Conservation (phyloP, 2,888 invertebrate species). For the Abrostola triplasia region DNA sequence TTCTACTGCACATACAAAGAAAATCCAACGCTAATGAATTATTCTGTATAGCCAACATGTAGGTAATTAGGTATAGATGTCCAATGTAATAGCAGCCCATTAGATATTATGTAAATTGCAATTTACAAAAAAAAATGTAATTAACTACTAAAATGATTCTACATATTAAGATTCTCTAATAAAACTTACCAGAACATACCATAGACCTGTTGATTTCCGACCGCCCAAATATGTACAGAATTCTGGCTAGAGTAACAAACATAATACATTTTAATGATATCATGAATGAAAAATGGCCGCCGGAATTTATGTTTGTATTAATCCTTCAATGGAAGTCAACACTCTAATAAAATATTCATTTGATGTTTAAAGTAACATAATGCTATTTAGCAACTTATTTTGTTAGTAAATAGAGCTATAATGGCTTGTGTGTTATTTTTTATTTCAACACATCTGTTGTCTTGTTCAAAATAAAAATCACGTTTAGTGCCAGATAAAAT, state of each 20-base stretch:
- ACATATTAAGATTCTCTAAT: too few species aligned
- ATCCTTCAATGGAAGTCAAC: conserved; percentile 27
- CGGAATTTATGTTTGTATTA: conserved; percentile 42
- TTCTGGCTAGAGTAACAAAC: neutral
- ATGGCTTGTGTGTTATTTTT: neutral
- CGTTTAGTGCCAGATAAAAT: neutral
- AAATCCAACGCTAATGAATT: too few species aligned
- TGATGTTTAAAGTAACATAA: conserved; percentile 27
- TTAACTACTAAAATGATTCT: too few species aligned
- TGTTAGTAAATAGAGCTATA: conserved; percentile 10
- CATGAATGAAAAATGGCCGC: conserved; percentile 46
- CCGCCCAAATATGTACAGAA: neutral
- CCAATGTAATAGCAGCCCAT: too few species aligned
- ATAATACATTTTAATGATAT: conserved; percentile 1
- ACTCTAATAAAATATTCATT: conserved; percentile 25
- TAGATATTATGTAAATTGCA: too few species aligned
- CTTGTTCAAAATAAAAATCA: neutral
- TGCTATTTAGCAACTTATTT: conserved; percentile 25
- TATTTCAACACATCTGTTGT: neutral
- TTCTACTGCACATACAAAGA: too few species aligned
- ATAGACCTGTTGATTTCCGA: neutral
- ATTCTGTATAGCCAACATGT: too few species aligned
- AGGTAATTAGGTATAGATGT: too few species aligned
- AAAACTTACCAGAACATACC: too few species aligned
- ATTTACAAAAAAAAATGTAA: too few species aligned